Evolutionary conservation across 2,888 invertebrate species (phyloP).

Genomic region (Ochlodes sylvanus): DNA sequence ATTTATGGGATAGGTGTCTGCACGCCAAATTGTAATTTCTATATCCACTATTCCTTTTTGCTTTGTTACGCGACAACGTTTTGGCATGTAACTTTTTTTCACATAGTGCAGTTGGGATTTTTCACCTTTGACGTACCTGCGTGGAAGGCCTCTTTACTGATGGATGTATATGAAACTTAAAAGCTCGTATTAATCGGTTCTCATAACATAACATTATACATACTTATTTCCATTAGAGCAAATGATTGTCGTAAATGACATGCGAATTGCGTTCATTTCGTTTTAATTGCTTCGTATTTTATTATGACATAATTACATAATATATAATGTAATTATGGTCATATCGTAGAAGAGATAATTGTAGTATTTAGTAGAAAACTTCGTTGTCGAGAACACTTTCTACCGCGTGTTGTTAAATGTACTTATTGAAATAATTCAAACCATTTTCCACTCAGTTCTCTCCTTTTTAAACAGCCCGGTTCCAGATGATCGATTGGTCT

Average conservation of each 20-base stretch:
- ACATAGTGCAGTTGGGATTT: not conserved
- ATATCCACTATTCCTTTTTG: slow-evolving; percentile 36
- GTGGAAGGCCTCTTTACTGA: slow-evolving; percentile 3
- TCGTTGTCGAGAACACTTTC: not conserved
- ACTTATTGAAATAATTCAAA: slow-evolving; percentile 34
- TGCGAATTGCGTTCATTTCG: no score
- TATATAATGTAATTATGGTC: no score
- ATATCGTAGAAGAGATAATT: no score
- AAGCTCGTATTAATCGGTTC: no score
- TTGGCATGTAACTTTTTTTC: not conserved
- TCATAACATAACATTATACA: no score
- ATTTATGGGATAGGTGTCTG: slow-evolving; percentile 43
- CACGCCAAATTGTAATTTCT: slow-evolving; percentile 45
- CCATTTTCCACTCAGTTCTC: slow-evolving; percentile 40
- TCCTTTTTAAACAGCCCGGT: slow-evolving; percentile 50
- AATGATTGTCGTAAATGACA: no score
- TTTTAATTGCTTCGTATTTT: no score
- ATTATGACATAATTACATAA: no score
- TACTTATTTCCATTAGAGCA: no score
- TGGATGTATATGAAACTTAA: slow-evolving; percentile 14
- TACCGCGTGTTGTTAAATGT: slow-evolving; percentile 4
- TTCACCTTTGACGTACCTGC: slow-evolving; percentile 1
- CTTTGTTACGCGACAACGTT: slow-evolving; percentile 12
- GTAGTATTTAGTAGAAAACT: no score
- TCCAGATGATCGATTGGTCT: slow-evolving; percentile 60